phyloP scores from a whole-genome alignment of 2,797 vertebrate genomes.

The Falco biarmicus region DNA sequence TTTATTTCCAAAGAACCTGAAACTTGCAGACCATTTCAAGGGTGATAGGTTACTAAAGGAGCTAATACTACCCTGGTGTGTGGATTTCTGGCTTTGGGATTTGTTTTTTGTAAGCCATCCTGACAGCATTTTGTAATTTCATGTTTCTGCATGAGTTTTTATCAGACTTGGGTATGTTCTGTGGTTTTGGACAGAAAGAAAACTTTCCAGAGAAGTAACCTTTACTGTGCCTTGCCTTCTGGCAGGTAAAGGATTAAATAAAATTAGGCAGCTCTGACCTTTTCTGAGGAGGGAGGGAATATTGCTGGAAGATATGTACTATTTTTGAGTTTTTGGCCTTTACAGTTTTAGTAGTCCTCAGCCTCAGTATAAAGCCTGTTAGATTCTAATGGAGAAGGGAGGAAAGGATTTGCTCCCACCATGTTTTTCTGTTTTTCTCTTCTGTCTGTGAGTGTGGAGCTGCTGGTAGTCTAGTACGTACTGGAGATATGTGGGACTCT shows the following conservation, averaged over 20 bases:
- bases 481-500: background rate
- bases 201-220: background rate
- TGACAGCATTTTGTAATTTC: background rate
- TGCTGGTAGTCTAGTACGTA: background rate
- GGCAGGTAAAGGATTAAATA: background rate
- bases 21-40: background rate
- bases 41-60: background rate
- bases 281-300: background rate
- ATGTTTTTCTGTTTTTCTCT: background rate
- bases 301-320: background rate
- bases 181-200: background rate
- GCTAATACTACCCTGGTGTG: background rate
- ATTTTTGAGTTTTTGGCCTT: background rate
- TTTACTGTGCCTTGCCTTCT: background rate
- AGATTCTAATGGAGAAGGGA: background rate
- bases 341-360: background rate
- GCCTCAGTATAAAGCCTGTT: background rate
- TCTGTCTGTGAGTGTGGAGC: background rate
- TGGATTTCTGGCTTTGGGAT: background rate
- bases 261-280: background rate
- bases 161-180: background rate
- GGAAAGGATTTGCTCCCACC: background rate
- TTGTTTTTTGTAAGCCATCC: background rate
- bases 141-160: background rate
- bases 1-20: background rate